Conservation (phyloP, 2,113 vertebrate species). For the Lipotes vexillifer region DNA sequence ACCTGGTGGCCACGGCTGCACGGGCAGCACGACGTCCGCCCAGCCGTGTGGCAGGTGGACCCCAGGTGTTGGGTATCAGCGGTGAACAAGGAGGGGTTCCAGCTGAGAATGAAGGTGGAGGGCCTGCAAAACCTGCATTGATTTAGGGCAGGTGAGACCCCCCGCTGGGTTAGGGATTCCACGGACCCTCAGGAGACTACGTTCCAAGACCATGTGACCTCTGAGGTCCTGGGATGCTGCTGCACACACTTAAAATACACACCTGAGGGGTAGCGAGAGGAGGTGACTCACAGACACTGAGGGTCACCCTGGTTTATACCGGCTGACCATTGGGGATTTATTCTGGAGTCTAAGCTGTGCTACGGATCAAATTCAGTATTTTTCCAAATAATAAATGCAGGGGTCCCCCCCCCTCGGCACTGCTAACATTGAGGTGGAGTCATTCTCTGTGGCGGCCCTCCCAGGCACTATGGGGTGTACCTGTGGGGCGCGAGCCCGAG, state of each 20-base stretch:
- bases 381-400: not conserved
- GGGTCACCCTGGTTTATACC: not conserved
- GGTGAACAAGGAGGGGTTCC: not conserved
- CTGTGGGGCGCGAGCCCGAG: fast-evolving
- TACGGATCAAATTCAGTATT: not conserved
- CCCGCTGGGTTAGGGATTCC: not conserved
- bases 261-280: not conserved
- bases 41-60: not conserved
- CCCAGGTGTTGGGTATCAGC: not conserved
- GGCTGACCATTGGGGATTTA: not conserved
- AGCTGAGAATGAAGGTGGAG: fast-evolving
- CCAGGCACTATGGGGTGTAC: not conserved
- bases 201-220: not conserved
- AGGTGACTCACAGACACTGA: no score
- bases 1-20: slow-evolving; percentile 15
- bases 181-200: not conserved
- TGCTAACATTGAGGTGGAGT: fast-evolving
- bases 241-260: not conserved
- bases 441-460: not conserved
- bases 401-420: not conserved
- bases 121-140: not conserved
- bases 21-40: not conserved
- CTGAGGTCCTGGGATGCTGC: not conserved
- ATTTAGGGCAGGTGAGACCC: not conserved
- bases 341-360: not conserved